Evolutionary conservation across 2,888 invertebrate genomes (phyloP), one percentile per base, ranked within the genome.

Genomic region (Serripes groenlandicus): DNA sequence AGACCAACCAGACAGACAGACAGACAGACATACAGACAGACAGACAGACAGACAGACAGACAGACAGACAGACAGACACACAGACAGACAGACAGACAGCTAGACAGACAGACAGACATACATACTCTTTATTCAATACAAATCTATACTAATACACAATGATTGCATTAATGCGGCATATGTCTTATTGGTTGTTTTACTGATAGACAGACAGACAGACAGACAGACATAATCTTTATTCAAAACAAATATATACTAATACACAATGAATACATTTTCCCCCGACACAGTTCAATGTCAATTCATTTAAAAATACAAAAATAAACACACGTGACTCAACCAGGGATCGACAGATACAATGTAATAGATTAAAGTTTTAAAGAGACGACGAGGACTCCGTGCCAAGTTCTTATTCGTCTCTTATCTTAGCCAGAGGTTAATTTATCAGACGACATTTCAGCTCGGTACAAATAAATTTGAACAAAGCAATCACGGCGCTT

Each of bases 201-300:
- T 37, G 68, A 68, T 37, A 23, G 42, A 68, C 68, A 23, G 34
- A 68, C 34, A 23, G 68, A 68, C 68, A 23, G 68, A 37, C 68
- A 4, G 37, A 68, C 70, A 26, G 42, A 70, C 28, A 42, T 15
- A 42, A 15, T 42, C 7, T 42, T 42, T 42, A 7, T 42, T 15
- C 42, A 11, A 11, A 11, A 11, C 42, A 42, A 42, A 15, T 42
- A 7, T 42, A 42, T 7, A 42, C 42, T 7, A 42, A 42, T 7
- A 42, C 15, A 15, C 42, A 11, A 11, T 42, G 42, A 42, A 11
- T 42, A 15, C 9, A 42, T 42, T n/a, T n/a, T n/a, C n/a, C n/a
- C n/a, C n/a, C n/a, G n/a, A n/a, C n/a, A n/a, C n/a, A n/a, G n/a
- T n/a, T n/a, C n/a, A n/a, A n/a, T n/a, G n/a, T n/a, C n/a, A n/a